phyloP scores from a whole-genome alignment of 2,113 vertebrate species.

The Euleptes europaea region DNA sequence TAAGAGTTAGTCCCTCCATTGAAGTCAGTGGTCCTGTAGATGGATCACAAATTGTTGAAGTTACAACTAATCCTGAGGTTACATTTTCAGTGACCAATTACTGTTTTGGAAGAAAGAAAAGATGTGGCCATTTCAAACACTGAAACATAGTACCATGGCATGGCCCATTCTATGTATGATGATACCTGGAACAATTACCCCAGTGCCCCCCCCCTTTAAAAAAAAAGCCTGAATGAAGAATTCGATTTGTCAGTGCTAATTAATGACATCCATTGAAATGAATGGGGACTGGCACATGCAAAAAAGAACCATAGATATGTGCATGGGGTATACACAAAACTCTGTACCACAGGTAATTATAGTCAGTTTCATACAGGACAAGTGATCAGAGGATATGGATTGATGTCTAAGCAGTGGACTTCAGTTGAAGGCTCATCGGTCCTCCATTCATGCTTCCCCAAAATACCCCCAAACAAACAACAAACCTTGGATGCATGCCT shows the following conservation, averaged over 20 bases:
- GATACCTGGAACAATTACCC: no score
- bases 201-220: no score
- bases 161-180: no score
- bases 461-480: neutral
- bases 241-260: neutral
- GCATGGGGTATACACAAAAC: neutral
- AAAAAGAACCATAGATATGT: neutral
- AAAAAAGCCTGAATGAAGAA: neutral
- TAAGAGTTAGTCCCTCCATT: no score
- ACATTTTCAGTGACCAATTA: no score
- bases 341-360: neutral
- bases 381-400: neutral
- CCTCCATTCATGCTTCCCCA: neutral
- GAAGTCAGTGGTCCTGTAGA: no score
- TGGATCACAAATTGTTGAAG: no score
- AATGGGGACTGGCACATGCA: neutral
- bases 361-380: neutral
- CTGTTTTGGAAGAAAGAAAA: no score
- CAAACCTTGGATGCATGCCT: no score
- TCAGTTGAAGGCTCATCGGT: neutral
- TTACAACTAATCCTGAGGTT: no score
- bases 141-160: no score
- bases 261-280: neutral
- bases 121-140: no score
- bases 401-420: neutral